Evolutionary conservation across 2,888 invertebrate genomes (phyloP), one percentile per base, ranked within the genome.

Genomic region (Pherbina coryleti): DNA sequence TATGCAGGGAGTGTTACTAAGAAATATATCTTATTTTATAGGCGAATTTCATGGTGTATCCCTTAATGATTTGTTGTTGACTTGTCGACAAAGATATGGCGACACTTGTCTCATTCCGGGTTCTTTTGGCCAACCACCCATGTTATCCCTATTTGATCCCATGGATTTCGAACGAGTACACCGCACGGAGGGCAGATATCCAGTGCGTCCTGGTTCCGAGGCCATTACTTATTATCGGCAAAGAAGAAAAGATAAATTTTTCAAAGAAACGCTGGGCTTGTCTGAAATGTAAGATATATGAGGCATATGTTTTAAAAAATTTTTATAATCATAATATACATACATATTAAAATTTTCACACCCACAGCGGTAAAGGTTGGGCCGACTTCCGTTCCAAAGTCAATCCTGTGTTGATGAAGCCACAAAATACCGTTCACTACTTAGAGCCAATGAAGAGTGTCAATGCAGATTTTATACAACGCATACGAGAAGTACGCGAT

Each of bases 371-470:
- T 3, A 90, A 91, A n/a, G 90, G 92, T 81, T 94, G 94, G 94
- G 91, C 92, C 60, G 90, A 92, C 74, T 91, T 94, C 70, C 91
- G 94, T 17, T 91, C 92, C 3, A 92, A 92, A 79, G 93, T 93
- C 0, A 94, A 94, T 86, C 93, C 93, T 74, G 91, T 93, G 37
- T 89, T 94, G 87, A 89, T 94, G 88, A 91, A 93, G 82, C 93
- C 93, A 0, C 91, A 92, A 83, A 86, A 91, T 78, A 89, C 91
- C 0, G 91, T 91, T 83, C 85, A 90, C 1, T 92, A 92, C 79
- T 85, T 91, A 11, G 88, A 91, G 11, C 89, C 88, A 0, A 88
- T 92, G 79, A 91, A 91, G 79, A 88, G 90, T 57, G 91, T 92
- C 17, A 91, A 91, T 69, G 84, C 77, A 0, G 85, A 88, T 34